These are phyloP conservation scores for Oreochromis aureus DNA, from an alignment of 2,113 vertebrate species.

Conservation along the genomic window DNA sequence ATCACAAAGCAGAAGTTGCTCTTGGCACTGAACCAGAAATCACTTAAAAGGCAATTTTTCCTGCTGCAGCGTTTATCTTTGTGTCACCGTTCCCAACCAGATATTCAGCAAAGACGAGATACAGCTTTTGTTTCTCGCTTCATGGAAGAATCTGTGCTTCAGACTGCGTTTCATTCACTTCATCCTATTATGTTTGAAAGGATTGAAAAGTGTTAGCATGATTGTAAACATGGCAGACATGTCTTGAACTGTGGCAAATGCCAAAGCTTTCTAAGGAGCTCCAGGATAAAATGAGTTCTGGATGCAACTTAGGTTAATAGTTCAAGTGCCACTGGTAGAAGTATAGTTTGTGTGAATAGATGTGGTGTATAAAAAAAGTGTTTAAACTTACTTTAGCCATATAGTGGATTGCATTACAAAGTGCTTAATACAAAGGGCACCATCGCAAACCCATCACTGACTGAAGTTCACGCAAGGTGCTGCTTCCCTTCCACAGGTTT, in stretches of 20 bases:
- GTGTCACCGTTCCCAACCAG: not conserved
- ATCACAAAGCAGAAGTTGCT: not conserved
- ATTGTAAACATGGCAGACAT: not conserved
- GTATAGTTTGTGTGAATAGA: not conserved
- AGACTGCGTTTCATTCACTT: not conserved
- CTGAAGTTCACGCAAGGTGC: not conserved
- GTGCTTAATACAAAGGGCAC: not conserved
- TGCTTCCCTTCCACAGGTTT: conserved; percentile 47
- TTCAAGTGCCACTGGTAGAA: not conserved
- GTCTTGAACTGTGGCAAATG: not conserved
- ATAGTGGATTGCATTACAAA: not conserved
- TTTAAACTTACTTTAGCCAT: not conserved
- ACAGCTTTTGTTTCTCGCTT: not conserved
- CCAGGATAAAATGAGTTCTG: not conserved
- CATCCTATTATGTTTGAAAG: not conserved
- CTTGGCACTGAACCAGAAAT: not conserved
- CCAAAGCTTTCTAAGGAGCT: not conserved
- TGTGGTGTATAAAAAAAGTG: not conserved
- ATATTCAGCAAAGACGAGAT: not conserved
- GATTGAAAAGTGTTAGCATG: not conserved
- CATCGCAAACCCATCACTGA: not conserved
- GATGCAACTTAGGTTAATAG: not conserved
- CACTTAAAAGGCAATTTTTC: not conserved
- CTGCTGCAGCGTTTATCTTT: not conserved
- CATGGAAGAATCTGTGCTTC: not conserved